Evolutionary conservation across 2,113 vertebrate genomes (phyloP).

Genomic region (Panurus biarmicus): DNA sequence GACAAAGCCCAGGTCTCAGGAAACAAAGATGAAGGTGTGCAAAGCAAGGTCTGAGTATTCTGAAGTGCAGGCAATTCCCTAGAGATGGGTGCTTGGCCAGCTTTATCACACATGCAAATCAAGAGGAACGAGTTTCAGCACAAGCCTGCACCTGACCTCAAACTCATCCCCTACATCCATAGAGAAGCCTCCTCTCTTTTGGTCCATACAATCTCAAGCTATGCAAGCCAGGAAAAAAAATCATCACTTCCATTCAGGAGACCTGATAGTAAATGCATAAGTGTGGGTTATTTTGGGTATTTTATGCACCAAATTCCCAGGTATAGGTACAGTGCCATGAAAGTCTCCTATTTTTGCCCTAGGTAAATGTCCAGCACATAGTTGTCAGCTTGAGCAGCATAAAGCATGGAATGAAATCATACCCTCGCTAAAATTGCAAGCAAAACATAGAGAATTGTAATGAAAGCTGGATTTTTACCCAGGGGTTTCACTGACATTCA

Average conservation of each 20-base stretch:
- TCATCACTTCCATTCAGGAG: not conserved
- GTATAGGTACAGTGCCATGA: not conserved
- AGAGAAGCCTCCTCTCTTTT: not conserved
- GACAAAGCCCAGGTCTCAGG: not conserved
- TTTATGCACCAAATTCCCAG: not conserved
- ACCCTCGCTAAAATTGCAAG: not conserved
- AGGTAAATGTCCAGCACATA: not conserved
- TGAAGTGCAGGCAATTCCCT: fast-evolving
- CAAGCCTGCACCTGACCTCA: not conserved
- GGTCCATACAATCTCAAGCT: not conserved
- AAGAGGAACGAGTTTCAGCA: not conserved
- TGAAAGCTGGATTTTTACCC: not conserved
- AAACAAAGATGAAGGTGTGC: not conserved
- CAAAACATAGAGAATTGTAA: not conserved
- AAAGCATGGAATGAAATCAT: not conserved
- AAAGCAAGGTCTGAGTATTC: not conserved
- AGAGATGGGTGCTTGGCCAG: not conserved
- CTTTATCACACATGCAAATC: not conserved
- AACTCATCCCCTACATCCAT: not conserved
- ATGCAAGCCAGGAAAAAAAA: not conserved
- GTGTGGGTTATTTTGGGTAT: not conserved
- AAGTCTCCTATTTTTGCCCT: not conserved
- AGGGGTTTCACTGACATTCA: not conserved
- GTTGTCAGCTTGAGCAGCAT: not conserved
- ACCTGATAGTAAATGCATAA: not conserved